Percentiles rank a stretch among this genome's conserved stretches.
These are phyloP conservation scores for Agrotis puta DNA, from an alignment of 2,888 invertebrate genomes.

Conservation along the genomic window DNA sequence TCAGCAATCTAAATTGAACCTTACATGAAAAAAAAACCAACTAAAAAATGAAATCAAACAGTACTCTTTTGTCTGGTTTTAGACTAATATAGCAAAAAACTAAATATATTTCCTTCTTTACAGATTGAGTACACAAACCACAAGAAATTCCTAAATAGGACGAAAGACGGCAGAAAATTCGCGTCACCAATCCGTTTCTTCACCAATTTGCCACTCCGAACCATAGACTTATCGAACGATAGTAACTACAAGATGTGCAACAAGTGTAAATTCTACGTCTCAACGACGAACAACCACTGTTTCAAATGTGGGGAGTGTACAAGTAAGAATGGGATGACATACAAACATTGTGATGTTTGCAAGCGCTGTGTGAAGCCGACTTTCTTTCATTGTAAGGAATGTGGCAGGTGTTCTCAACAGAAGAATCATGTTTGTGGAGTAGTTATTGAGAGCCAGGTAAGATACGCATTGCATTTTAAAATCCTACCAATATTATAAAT, in stretches of 20 bases:
- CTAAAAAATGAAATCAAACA: no score
- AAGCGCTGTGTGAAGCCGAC: conserved; percentile 96
- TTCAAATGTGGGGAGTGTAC: conserved; percentile 83
- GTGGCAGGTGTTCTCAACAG: conserved; percentile 92
- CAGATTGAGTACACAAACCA: conserved; percentile 96
- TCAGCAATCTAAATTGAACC: no score
- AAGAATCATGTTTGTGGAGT: conserved; percentile 83
- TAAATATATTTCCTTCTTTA: background rate
- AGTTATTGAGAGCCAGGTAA: conserved; percentile 84
- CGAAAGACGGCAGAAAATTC: conserved; percentile 92
- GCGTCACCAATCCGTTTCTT: conserved; percentile 97
- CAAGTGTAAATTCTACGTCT: conserved; percentile 93
- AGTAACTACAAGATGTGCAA: conserved; percentile 95
- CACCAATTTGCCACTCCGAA: conserved; percentile 93
- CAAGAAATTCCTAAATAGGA: conserved; percentile 92
- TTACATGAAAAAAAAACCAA: no score
- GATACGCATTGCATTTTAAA: background rate
- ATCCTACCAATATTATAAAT: no score
- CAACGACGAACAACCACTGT: conserved; percentile 82
- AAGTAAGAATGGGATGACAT: conserved; percentile 92
- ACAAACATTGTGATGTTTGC: conserved; percentile 95
- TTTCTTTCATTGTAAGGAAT: conserved; percentile 94
- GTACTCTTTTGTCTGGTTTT: no score
- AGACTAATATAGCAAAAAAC: background rate
- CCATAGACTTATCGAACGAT: conserved; percentile 84